Conservation (phyloP, 2,113 vertebrate species). For the Aegithalos caudatus region DNA sequence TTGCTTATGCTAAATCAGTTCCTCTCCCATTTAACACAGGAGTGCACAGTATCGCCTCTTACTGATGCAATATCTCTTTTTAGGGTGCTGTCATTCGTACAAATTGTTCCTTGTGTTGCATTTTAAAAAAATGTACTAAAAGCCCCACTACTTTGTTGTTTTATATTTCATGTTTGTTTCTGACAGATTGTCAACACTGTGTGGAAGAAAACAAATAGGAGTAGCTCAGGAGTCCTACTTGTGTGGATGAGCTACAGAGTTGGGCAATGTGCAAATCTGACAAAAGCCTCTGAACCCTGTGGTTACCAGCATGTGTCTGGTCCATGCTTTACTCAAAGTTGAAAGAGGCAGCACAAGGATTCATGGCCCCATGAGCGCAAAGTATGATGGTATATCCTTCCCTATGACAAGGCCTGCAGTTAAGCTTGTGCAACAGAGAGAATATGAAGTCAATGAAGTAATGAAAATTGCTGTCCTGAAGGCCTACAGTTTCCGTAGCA, state of each 20-base stretch:
- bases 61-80: background rate
- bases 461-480: background rate
- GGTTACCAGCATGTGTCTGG: background rate
- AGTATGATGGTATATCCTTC: background rate
- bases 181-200: background rate
- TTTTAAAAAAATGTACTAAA: background rate
- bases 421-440: background rate
- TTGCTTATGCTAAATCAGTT: slow-evolving; percentile 11
- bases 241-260: background rate
- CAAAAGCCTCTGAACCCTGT: background rate
- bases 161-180: background rate
- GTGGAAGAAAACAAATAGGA: background rate
- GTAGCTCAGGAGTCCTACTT: background rate
- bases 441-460: background rate
- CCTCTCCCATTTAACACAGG: background rate
- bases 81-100: background rate
- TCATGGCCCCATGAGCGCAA: fast-evolving
- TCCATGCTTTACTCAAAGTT: fast-evolving
- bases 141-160: background rate
- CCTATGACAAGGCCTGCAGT: background rate
- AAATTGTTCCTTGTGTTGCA: background rate
- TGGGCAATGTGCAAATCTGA: background rate
- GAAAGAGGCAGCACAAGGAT: background rate
- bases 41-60: background rate
- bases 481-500: background rate